phyloP scores from a whole-genome alignment of 2,113 vertebrate genomes.

The Cyanistes caeruleus region DNA sequence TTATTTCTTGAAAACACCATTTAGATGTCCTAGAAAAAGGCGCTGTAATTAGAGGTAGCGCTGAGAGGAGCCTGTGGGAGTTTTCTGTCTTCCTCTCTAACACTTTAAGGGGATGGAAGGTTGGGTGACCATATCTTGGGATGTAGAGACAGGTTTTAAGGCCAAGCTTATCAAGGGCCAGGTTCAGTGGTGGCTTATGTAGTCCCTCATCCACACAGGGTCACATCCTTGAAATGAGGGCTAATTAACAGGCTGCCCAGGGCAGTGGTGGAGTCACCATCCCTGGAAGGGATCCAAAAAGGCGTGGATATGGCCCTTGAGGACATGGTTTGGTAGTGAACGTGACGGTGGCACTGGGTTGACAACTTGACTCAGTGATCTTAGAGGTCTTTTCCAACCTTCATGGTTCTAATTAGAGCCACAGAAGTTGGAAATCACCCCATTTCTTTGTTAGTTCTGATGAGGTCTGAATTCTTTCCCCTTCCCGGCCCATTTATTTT shows the following conservation, averaged over 20 bases:
- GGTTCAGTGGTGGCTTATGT: not conserved
- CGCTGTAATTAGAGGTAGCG: not conserved
- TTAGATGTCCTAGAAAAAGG: not conserved
- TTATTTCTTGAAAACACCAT: not conserved
- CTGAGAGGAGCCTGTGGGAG: not conserved
- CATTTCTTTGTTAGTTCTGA: not conserved
- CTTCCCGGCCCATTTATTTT: slow-evolving; percentile 12
- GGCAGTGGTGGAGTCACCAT: not conserved
- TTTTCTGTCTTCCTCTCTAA: not conserved
- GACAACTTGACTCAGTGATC: rapidly evolving
- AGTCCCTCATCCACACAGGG: not conserved
- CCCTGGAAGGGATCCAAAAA: not conserved
- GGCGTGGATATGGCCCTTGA: not conserved
- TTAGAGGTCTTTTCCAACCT: not conserved
- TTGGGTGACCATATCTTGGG: not conserved
- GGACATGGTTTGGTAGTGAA: not conserved
- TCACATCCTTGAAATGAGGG: not conserved
- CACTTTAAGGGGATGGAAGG: not conserved
- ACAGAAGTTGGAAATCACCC: not conserved
- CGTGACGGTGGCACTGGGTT: not conserved
- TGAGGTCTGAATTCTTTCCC: slow-evolving; percentile 31
- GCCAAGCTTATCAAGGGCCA: rapidly evolving
- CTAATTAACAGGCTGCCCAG: not conserved
- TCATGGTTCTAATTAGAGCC: not conserved
- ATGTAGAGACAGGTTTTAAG: not conserved